Conservation (phyloP, 1,140 invertebrate genomes). For the Brachionus plicatilis region DNA sequence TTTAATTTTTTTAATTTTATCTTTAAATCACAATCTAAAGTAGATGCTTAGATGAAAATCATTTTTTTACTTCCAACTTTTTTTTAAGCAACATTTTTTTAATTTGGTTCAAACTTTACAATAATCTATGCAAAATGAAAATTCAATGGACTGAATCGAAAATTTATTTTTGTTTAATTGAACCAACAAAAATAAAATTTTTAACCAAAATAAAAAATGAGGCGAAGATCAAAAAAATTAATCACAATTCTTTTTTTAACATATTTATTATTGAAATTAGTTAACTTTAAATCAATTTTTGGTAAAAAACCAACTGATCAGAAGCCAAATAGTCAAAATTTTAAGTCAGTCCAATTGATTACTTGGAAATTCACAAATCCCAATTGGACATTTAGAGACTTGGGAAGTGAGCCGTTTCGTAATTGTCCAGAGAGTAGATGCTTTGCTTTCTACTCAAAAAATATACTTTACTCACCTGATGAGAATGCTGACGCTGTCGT, state of each 20-base stretch:
- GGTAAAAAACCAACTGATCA: neutral
- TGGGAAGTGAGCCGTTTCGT: neutral
- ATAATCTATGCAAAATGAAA: neutral
- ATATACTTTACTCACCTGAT: neutral
- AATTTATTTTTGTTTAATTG: neutral
- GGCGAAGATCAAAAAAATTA: neutral
- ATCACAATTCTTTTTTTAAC: neutral
- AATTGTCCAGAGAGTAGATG: constrained; percentile 21
- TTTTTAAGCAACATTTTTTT: too few relatives aligned
- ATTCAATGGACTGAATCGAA: neutral
- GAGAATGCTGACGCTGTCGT: neutral
- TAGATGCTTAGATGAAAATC: too few relatives aligned
- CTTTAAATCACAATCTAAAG: too few relatives aligned
- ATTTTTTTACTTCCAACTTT: too few relatives aligned
- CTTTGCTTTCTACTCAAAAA: neutral
- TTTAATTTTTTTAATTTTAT: too few relatives aligned
- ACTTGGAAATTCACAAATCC: neutral
- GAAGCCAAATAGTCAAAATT: neutral
- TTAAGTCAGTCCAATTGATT: neutral
- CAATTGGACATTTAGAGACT: neutral
- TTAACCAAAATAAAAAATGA: neutral
- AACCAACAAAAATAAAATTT: neutral
- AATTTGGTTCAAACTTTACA: too few relatives aligned
- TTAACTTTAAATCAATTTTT: neutral
- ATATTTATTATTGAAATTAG: neutral